phyloP scores from a whole-genome alignment of 2,888 invertebrate genomes.

The Shargacucullia verbasci region DNA sequence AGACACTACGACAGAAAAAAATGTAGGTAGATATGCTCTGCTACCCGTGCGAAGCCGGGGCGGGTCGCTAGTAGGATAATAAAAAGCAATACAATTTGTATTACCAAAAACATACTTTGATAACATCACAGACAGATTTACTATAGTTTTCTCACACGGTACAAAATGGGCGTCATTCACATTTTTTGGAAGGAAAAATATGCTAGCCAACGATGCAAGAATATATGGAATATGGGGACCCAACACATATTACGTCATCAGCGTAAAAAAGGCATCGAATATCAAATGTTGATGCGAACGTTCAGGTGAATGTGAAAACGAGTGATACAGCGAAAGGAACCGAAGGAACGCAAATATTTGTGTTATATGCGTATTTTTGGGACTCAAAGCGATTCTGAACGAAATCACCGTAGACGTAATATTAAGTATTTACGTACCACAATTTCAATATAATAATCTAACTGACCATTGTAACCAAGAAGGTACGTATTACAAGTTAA shows the following conservation, averaged over 20 bases:
- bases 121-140: no score
- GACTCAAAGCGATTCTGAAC: not conserved
- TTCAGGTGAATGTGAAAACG: slow-evolving; percentile 31
- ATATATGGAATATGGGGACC: slow-evolving; percentile 20
- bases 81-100: no score
- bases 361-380: slow-evolving; percentile 2
- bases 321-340: slow-evolving; percentile 18
- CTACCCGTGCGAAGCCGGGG: no score
- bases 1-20: no score
- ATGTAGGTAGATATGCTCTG: no score
- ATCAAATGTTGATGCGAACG: slow-evolving; percentile 41
- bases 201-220: slow-evolving; percentile 13
- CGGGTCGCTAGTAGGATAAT: no score
- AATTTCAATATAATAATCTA: no score
- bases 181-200: slow-evolving; percentile 22
- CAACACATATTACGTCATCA: slow-evolving; percentile 33
- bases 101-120: no score
- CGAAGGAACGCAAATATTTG: slow-evolving; percentile 12
- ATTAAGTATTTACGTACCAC: not conserved
- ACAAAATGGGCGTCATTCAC: not conserved
- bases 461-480: no score
- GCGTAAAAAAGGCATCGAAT: slow-evolving; percentile 37
- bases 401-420: not conserved
- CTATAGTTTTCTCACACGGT: no score
- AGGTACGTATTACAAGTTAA: no score